Evolutionary conservation across 2,113 vertebrate genomes (phyloP), one percentile per base, ranked within the genome.

Genomic region (Toxotes jaculatrix): DNA sequence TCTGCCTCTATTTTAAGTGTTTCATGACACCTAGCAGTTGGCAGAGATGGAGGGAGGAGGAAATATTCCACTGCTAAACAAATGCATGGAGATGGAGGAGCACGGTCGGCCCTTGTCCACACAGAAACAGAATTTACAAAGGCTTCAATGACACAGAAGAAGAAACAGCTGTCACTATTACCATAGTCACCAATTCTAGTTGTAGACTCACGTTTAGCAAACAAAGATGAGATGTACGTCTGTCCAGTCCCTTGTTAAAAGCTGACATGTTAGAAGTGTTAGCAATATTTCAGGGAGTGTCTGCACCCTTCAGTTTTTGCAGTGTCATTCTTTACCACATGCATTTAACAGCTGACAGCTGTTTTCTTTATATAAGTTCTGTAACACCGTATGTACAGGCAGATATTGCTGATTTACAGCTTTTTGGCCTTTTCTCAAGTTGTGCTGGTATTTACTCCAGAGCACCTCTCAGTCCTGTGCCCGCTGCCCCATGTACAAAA

Each of bases 1-100:
- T 74, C 77, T 72, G 85, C 77, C 74, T 84, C 84, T 86, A 83
- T 89, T 90, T 85, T 84, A 79, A 78, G 85, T 77, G 69, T 83
- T 88, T 87, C 65, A 61, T 87, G 90, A 72, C 83, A 89, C 69
- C 82, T 66, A 80, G 86, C 64, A 74, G 66, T 83, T 76, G 79
- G 81, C 74, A 79, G 80, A 80, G 81, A 83, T 74, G 53, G 67
- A 84, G 14, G 47, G 67, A 69, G 47, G 49, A 65, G 55, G 64
- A 61, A 53, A 63, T 45, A 66, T 62, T 43, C 71, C 43, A 71
- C 73, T 77, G 62, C 38, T 62, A 74, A 84, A 84, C 84, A 76
- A 83, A 87, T 73, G 77, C 61, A 80, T 27, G 23, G 69, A 63
- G 71, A 83, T 63, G 55, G 31, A 74, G 69, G 57, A 59, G 67